Conservation (phyloP, 2,113 vertebrate species). For the Sterrhoptilus dennistouni region DNA sequence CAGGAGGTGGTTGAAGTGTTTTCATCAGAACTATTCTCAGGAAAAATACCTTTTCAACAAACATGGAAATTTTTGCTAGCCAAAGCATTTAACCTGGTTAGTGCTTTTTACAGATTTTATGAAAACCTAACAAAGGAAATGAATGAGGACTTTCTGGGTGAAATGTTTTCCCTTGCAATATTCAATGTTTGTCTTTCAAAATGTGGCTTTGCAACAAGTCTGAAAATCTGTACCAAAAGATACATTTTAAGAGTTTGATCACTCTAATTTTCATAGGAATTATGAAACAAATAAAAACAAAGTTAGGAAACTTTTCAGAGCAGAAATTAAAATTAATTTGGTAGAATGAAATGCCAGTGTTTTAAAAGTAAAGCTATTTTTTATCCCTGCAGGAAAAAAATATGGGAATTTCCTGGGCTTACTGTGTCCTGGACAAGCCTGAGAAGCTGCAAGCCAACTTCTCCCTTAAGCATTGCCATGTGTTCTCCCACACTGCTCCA, state of each 20-base stretch:
- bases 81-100: neutral
- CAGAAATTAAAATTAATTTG: neutral
- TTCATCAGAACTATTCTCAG: neutral
- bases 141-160: neutral
- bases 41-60: neutral
- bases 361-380: neutral
- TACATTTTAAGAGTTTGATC: neutral
- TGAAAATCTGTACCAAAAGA: neutral
- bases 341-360: neutral
- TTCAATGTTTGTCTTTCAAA: neutral
- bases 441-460: neutral
- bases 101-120: neutral
- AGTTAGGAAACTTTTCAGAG: neutral
- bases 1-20: neutral
- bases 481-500: constrained; percentile 6
- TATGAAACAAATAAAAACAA: neutral
- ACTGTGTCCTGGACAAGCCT: neutral
- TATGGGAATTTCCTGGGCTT: neutral
- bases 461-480: constrained; percentile 14
- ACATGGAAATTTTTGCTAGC: neutral
- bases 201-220: neutral
- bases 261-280: neutral
- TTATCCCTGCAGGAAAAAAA: neutral
- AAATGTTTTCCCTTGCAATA: neutral
- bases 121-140: constrained; percentile 8